Percentiles rank a stretch among this genome's conserved stretches.
These are phyloP conservation scores for Drosophila pectinifera DNA, from an alignment of 1,140 invertebrate species.

Conservation along the genomic window DNA sequence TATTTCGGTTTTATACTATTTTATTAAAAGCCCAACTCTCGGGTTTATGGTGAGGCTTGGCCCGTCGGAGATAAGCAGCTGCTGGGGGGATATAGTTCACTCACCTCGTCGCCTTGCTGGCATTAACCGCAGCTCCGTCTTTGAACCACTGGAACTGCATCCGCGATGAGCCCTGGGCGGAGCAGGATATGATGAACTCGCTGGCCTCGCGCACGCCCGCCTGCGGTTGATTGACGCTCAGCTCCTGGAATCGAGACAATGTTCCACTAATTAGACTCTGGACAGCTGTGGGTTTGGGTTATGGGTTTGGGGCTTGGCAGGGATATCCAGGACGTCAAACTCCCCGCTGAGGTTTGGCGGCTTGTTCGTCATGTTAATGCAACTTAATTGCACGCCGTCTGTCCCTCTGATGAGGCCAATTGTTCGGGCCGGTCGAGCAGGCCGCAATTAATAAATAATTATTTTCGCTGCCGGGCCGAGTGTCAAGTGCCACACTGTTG, in stretches of 20 bases:
- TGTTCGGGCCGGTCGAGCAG: conserved; percentile 50
- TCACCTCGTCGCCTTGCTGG: conserved; percentile 89
- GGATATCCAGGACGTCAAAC: conserved; percentile 23
- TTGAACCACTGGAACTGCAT: conserved; percentile 93
- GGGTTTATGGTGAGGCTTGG: conserved; percentile 7
- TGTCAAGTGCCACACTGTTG: conserved; percentile 66
- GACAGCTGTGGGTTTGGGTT: conserved; percentile 1
- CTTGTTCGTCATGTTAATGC: conserved; percentile 70
- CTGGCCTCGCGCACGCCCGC: conserved; percentile 89
- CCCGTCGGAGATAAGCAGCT: conserved; percentile 28
- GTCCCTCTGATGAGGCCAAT: conserved; percentile 67
- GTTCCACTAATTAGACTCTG: conserved; percentile 69
- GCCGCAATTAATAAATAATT: conserved; percentile 81
- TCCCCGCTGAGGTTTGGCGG: conserved; percentile 60
- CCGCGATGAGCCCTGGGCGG: conserved; percentile 90
- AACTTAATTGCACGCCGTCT: conserved; percentile 63
- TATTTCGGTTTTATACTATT: conserved; percentile 43
- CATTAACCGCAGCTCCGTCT: conserved; percentile 90
- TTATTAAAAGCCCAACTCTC: conserved; percentile 48
- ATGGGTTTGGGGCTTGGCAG: conserved; percentile 5
- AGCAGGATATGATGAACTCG: conserved; percentile 91
- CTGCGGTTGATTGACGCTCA: conserved; percentile 87
- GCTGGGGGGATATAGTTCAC: conserved; percentile 31
- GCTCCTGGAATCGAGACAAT: conserved; percentile 85
- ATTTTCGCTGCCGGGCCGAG: conserved; percentile 50